These are phyloP conservation scores for Sesia apiformis DNA, from an alignment of 2,888 invertebrate species.

Conservation along the genomic window DNA sequence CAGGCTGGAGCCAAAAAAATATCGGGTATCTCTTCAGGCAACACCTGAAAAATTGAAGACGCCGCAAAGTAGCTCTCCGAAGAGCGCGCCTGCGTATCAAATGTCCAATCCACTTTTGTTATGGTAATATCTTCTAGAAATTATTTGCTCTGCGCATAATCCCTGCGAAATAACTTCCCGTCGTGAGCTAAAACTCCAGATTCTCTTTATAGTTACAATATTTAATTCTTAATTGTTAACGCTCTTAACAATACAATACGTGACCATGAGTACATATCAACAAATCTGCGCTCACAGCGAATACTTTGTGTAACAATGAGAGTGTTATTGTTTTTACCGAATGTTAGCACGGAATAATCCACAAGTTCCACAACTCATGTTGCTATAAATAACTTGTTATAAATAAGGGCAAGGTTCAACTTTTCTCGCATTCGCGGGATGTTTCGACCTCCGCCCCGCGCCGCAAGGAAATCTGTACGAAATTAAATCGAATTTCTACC, in stretches of 20 bases:
- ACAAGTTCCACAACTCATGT: too few species aligned
- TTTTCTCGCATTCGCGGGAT: not conserved
- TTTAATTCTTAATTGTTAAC: too few species aligned
- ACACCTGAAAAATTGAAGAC: constrained; percentile 49
- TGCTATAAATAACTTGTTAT: too few species aligned
- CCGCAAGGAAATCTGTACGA: constrained; percentile 30
- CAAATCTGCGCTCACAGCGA: too few species aligned
- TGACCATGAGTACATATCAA: too few species aligned
- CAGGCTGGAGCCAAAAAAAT: constrained; percentile 23
- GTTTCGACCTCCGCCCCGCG: not conserved
- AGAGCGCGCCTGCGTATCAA: constrained; percentile 42
- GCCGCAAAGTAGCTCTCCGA: constrained; percentile 23
- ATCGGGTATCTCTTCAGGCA: constrained; percentile 34
- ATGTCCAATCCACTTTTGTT: constrained; percentile 65
- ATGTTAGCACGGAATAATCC: constrained; percentile 9
- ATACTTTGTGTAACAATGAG: too few species aligned
- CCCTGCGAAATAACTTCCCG: constrained; percentile 21
- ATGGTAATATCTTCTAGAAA: constrained; percentile 57
- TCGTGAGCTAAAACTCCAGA: too few species aligned
- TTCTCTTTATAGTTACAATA: too few species aligned
- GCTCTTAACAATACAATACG: too few species aligned
- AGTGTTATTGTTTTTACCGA: too few species aligned
- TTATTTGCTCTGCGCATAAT: constrained; percentile 50
- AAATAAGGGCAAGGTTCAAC: not conserved
- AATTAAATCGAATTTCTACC: constrained; percentile 61